Evolutionary conservation across 2,888 invertebrate species (phyloP).

Genomic region (Tillus elongatus): DNA sequence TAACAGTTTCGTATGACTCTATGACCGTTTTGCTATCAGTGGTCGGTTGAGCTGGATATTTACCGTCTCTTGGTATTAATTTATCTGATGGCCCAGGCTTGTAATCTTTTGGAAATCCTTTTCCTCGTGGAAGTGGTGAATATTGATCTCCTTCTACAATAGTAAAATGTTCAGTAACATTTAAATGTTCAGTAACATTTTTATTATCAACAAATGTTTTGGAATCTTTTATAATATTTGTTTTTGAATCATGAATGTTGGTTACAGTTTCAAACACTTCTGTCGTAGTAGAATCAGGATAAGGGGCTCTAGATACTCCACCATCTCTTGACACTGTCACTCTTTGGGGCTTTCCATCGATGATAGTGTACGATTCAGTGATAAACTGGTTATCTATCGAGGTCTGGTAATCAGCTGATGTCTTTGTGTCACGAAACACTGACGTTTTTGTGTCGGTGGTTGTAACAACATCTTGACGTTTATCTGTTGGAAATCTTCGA

Average conservation of each 20-base stretch:
- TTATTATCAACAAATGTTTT: conserved; percentile 22
- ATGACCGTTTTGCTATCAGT: conserved; percentile 25
- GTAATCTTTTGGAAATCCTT: no score
- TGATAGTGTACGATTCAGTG: conserved; percentile 11
- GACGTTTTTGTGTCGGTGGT: conserved; percentile 9
- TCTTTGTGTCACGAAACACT: conserved; percentile 7
- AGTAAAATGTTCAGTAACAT: conserved; percentile 11
- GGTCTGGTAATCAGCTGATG: conserved; percentile 13
- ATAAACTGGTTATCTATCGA: conserved; percentile 17
- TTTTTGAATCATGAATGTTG: conserved; percentile 18
- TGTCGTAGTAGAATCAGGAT: conserved; percentile 11
- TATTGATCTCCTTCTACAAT: no score
- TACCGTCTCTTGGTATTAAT: conserved; percentile 6
- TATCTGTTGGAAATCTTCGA: background rate
- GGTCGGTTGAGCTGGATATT: conserved; percentile 11
- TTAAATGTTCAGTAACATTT: conserved; percentile 18
- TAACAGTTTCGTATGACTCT: conserved; percentile 26
- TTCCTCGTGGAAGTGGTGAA: background rate
- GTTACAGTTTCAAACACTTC: conserved; percentile 17
- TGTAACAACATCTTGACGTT: conserved; percentile 9
- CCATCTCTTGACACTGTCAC: conserved; percentile 5
- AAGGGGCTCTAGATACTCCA: conserved; percentile 6
- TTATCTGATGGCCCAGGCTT: conserved; percentile 4
- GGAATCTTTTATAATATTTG: conserved; percentile 18
- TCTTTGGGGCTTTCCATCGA: conserved; percentile 2